Evolutionary conservation across 2,797 vertebrate genomes (phyloP).

Genomic region (Spinus olivaceus): DNA sequence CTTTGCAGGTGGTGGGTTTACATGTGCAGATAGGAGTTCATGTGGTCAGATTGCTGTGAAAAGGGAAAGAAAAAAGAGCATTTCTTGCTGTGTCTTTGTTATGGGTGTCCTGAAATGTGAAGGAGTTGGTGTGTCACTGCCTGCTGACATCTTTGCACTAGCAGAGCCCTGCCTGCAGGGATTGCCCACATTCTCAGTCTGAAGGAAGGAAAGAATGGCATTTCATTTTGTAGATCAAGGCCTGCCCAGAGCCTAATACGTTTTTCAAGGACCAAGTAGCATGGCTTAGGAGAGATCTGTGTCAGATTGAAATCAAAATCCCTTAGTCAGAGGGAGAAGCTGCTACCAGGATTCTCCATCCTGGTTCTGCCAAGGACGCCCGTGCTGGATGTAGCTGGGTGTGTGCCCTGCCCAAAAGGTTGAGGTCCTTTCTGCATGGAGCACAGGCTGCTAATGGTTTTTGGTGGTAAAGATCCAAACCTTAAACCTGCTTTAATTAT

Average conservation of each 20-base stretch:
- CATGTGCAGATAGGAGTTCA: background rate
- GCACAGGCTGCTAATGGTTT: background rate
- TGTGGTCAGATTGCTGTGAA: background rate
- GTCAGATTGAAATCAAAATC: background rate
- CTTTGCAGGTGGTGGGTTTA: background rate
- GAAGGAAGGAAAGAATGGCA: background rate
- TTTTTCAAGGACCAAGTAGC: background rate
- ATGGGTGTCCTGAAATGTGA: background rate
- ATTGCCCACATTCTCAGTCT: background rate
- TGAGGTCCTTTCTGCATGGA: background rate
- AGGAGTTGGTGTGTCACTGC: background rate
- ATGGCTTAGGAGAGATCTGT: background rate
- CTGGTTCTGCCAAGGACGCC: background rate
- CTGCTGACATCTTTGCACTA: background rate
- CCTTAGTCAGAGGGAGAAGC: background rate
- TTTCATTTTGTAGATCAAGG: background rate
- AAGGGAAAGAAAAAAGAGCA: background rate
- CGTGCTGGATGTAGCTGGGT: background rate
- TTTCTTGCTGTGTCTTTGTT: background rate
- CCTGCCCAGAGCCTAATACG: background rate
- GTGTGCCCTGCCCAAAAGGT: background rate
- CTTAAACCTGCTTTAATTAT: background rate
- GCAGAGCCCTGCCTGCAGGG: background rate
- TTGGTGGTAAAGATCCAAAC: background rate
- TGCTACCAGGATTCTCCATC: background rate